phyloP scores from a whole-genome alignment of 2,888 invertebrate genomes.

The Oscheius sp. region DNA sequence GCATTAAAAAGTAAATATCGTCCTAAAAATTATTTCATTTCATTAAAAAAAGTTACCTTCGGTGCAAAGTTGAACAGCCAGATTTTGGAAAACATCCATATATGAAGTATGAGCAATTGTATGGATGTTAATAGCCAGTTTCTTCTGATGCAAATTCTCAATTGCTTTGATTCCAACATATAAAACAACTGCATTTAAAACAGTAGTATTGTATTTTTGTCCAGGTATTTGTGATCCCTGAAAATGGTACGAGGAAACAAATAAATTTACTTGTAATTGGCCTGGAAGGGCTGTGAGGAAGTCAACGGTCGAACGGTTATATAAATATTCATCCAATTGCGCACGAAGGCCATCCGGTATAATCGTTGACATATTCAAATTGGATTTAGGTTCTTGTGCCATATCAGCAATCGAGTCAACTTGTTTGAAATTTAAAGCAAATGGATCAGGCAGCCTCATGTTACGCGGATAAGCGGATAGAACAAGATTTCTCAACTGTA shows the following conservation, averaged over 20 bases:
- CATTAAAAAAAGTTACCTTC: constrained; percentile 79
- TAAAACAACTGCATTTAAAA: constrained; percentile 95
- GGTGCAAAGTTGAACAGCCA: constrained; percentile 95
- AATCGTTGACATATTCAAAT: constrained; percentile 59
- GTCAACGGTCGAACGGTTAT: constrained; percentile 75
- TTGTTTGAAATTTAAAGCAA: constrained; percentile 90
- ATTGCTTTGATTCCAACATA: constrained; percentile 90
- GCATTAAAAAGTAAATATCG: constrained; percentile 96
- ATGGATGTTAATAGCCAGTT: constrained; percentile 90
- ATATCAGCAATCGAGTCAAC: constrained; percentile 69
- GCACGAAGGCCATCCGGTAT: constrained; percentile 66
- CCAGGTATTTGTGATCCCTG: constrained; percentile 78
- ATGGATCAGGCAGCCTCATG: constrained; percentile 97
- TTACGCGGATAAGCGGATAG: constrained; percentile 96
- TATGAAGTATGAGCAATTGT: constrained; percentile 98
- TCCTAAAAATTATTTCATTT: constrained; percentile 69
- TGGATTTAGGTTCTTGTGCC: constrained; percentile 65
- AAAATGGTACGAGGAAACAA: constrained; percentile 69
- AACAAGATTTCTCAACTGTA: constrained; percentile 96
- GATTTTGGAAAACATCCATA: constrained; percentile 99
- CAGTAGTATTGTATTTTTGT: constrained; percentile 89
- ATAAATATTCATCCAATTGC: constrained; percentile 94
- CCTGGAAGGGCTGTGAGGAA: constrained; percentile 73
- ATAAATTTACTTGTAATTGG: constrained; percentile 70
- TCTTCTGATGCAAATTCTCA: constrained; percentile 86